Conservation (phyloP, 2,113 vertebrate species). For the Microcebus murinus region DNA sequence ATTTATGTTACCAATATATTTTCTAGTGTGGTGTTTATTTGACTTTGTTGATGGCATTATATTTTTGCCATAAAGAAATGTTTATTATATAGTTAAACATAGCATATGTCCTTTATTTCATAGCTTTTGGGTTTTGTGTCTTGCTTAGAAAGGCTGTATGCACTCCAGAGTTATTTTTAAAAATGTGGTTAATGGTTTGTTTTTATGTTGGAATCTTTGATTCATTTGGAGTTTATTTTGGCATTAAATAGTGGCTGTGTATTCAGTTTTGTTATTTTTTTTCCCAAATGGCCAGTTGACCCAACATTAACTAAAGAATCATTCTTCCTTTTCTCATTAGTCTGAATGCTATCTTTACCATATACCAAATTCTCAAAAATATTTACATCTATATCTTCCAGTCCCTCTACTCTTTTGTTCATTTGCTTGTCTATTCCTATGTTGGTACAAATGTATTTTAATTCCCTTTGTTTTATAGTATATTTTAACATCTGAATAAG, state of each 20-base stretch:
- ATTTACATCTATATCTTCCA: background rate
- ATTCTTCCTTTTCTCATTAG: conserved; percentile 47
- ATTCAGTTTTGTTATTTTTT: conserved; percentile 45
- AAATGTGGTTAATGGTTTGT: conserved; percentile 48
- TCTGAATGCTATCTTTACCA: conserved; percentile 27
- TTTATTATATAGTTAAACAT: background rate
- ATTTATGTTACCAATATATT: background rate
- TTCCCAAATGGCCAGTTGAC: background rate
- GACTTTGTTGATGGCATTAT: background rate
- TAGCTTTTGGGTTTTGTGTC: background rate
- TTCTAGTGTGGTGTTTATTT: background rate
- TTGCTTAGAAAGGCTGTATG: conserved; percentile 51
- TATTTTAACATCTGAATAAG: conserved; percentile 1
- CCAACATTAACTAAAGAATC: conserved; percentile 42
- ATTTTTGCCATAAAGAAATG: background rate
- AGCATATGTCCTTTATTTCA: background rate
- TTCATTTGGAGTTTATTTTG: conserved; percentile 71
- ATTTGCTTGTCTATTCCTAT: background rate
- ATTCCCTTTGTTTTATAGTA: background rate
- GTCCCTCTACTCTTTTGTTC: background rate
- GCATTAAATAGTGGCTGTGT: background rate
- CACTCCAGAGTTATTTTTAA: conserved; percentile 51
- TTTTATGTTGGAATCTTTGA: conserved; percentile 65
- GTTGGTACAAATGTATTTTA: background rate
- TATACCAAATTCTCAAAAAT: conserved; percentile 31